These are phyloP conservation scores for Eristalis arbustorum DNA, from an alignment of 2,888 invertebrate genomes.

Conservation along the genomic window DNA sequence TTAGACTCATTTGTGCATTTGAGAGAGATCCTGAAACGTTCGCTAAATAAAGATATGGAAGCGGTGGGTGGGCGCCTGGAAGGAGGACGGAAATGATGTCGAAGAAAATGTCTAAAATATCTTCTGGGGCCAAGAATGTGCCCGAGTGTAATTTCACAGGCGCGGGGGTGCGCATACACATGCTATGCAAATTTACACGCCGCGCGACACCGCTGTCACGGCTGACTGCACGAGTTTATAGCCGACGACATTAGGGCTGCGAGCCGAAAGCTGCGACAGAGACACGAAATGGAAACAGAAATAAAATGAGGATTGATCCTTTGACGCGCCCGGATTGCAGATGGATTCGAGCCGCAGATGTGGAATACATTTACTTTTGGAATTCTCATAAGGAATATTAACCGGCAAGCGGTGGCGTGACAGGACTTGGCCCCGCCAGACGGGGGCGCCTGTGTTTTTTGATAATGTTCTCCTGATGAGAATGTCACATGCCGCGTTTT, in stretches of 20 bases:
- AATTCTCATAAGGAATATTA: constrained; percentile 38
- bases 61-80: background rate
- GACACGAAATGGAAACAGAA: constrained; percentile 5
- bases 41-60: constrained; percentile 17
- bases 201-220: background rate
- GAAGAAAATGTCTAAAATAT: constrained; percentile 21
- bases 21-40: constrained; percentile 24
- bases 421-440: background rate
- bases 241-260: background rate
- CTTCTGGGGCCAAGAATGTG: constrained; percentile 15
- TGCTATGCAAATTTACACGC: background rate
- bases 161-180: background rate
- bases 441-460: background rate
- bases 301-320: constrained; percentile 47
- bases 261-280: background rate
- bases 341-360: constrained; percentile 52
- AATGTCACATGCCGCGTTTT: background rate
- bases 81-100: background rate
- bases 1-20: constrained; percentile 33
- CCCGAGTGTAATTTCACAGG: constrained; percentile 2
- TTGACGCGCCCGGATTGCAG: constrained; percentile 34
- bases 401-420: background rate
- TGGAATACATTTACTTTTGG: constrained; percentile 53
- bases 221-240: background rate
- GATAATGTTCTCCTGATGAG: background rate